Conservation (phyloP, 2,113 vertebrate genomes). For the Dermatemys mawii region DNA sequence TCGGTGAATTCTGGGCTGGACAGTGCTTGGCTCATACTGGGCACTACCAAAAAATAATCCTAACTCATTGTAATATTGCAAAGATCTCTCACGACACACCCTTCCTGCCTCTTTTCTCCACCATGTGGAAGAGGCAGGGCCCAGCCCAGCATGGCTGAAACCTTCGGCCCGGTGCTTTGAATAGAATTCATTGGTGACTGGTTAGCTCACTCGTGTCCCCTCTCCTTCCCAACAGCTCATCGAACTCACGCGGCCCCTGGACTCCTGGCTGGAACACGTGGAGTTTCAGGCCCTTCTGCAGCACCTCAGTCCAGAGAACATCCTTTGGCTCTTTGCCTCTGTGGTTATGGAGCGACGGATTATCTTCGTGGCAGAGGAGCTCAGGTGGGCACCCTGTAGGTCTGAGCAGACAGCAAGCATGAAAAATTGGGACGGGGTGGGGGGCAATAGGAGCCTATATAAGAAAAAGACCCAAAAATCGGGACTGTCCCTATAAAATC, state of each 20-base stretch:
- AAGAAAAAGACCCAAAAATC: no score
- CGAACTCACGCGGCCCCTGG: slow-evolving; percentile 89
- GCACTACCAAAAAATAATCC: neutral
- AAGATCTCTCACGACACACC: neutral
- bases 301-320: slow-evolving; percentile 84
- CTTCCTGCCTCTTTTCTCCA: neutral
- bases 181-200: neutral
- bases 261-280: slow-evolving; percentile 94
- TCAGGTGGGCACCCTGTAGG: slow-evolving; percentile 83
- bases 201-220: neutral
- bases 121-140: neutral
- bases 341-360: slow-evolving; percentile 90
- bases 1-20: neutral
- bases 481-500: no score
- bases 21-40: neutral
- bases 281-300: slow-evolving; percentile 86
- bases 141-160: neutral
- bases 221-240: slow-evolving; percentile 84
- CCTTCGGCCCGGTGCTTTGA: neutral
- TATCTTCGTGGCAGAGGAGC: slow-evolving; percentile 91
- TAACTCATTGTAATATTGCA: neutral
- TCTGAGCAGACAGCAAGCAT: no score
- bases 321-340: slow-evolving; percentile 90
- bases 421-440: no score
- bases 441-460: no score